These are phyloP conservation scores for Hoplostethus mediterraneus DNA, from an alignment of 2,797 vertebrate genomes.

Conservation along the genomic window DNA sequence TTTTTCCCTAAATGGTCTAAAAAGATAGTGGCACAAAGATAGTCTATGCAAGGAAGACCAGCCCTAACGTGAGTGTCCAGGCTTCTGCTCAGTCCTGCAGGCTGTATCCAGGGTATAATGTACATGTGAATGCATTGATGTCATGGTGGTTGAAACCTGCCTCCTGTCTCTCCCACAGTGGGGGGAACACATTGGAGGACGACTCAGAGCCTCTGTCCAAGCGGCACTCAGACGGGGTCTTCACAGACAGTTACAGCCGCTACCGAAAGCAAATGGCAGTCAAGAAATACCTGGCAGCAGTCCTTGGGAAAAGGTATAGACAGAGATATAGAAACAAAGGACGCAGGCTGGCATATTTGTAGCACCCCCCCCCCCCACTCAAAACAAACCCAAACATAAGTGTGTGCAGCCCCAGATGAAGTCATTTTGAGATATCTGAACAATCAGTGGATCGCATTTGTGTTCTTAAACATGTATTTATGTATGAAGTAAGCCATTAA, in stretches of 20 bases:
- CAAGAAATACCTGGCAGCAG: constrained; percentile 98
- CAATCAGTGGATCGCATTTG: constrained; percentile 88
- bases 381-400: constrained; percentile 72
- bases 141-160: constrained; percentile 36
- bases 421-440: constrained; percentile 89
- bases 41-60: background rate
- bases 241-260: constrained; percentile 99
- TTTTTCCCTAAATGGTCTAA: background rate
- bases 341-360: constrained; percentile 97
- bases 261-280: constrained; percentile 99
- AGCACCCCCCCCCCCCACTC: constrained; percentile 82
- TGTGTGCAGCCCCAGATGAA: constrained; percentile 88
- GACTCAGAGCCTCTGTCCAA: constrained; percentile 94
- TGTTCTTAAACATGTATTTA: constrained; percentile 99
- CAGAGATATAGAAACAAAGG: constrained; percentile 99
- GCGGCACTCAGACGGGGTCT: constrained; percentile 98
- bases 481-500: constrained; percentile 99
- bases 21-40: constrained; percentile 11
- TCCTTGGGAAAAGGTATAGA: constrained; percentile 99
- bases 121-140: constrained; percentile 13
- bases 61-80: background rate
- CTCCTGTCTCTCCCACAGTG: constrained; percentile 51
- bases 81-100: constrained; percentile 21
- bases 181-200: constrained; percentile 85
- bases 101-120: constrained; percentile 1